Evolutionary conservation across 2,888 invertebrate species (phyloP).

Genomic region (Amblyjoppa fuscipennis): DNA sequence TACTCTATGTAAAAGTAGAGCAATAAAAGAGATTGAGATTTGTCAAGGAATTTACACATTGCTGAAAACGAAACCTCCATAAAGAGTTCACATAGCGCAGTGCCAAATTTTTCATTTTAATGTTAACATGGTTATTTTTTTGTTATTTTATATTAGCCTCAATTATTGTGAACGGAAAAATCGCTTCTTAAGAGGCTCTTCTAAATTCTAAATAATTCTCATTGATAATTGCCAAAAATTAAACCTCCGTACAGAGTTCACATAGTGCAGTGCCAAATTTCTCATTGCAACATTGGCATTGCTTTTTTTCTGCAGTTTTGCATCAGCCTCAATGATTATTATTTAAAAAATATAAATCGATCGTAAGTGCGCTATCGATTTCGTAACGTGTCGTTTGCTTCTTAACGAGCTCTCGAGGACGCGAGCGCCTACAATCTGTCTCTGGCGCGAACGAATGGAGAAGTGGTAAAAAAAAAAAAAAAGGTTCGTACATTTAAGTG

Average conservation of each 20-base stretch:
- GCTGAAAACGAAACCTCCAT: background rate
- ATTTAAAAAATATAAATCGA: constrained; percentile 33
- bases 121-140: background rate
- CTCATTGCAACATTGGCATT: background rate
- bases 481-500: background rate
- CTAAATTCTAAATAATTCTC: too few relatives aligned
- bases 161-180: background rate
- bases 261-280: background rate
- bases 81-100: background rate
- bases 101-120: background rate
- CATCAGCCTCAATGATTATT: constrained; percentile 47
- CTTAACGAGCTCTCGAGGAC: constrained; percentile 71
- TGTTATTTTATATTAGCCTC: constrained; percentile 38
- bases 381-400: constrained; percentile 67
- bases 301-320: constrained; percentile 14
- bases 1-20: too few relatives aligned
- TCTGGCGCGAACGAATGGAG: constrained; percentile 34
- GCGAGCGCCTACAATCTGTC: constrained; percentile 54
- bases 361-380: constrained; percentile 60
- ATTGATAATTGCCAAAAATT: background rate
- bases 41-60: background rate
- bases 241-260: background rate
- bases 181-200: too few relatives aligned
- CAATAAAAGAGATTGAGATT: background rate
- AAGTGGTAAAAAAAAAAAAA: constrained; percentile 14